Base-by-base conservation (phyloP, 2,113 vertebrate genomes). In the Prochilodus magdalenae region DNA sequence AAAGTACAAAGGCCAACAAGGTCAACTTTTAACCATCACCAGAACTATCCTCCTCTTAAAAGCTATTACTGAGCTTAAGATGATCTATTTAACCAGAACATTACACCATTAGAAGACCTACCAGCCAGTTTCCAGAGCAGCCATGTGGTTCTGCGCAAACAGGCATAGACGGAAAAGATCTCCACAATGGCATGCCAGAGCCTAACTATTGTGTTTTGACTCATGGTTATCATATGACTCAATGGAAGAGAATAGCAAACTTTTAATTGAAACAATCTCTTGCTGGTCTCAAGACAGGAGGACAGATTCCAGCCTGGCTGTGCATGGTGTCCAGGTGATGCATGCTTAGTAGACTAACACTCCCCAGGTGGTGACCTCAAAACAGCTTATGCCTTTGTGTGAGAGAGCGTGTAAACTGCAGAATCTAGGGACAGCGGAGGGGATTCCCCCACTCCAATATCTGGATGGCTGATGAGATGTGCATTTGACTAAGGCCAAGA, bases 371-470 rank as follows among this genome's bases (percentile, higher is more conserved):
- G 16, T 40, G 4, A 47, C 29, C 36, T 66, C 26, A 49, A 36
- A 70, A 22, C 12, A 65, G 29, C 59, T 66, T 53, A 8, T 12
- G 57, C 8, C 36, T 36, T 29, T 13, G n/a, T 14, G 4, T 30
- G 26, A 26, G 36, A 70, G 30, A 51, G 40, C 3, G 33, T 36
- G 33, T 36, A 44, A 15, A 51, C 14, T 24, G 84, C 81, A 79
- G 7, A 30, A n/a, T 70, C n/a, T 16, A 20, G 51, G 20, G 66
- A 78, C 71, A 86, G 77, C 76, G 81, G 86, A 82, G 47, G 27
- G 40, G 40, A 44, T 44, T 70, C 51, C 80, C 47, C 70, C 76
- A 30, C 85, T 71, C 73, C 62, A 88, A 91, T 90, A 92, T 93
- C 87, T 92, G 86, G 88, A 85, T 65, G 83, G 60, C 49, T 79